Percentiles rank a stretch among this genome's conserved stretches.
Conservation (phyloP, 2,797 vertebrate species). For the Threskiornis aethiopicus region DNA sequence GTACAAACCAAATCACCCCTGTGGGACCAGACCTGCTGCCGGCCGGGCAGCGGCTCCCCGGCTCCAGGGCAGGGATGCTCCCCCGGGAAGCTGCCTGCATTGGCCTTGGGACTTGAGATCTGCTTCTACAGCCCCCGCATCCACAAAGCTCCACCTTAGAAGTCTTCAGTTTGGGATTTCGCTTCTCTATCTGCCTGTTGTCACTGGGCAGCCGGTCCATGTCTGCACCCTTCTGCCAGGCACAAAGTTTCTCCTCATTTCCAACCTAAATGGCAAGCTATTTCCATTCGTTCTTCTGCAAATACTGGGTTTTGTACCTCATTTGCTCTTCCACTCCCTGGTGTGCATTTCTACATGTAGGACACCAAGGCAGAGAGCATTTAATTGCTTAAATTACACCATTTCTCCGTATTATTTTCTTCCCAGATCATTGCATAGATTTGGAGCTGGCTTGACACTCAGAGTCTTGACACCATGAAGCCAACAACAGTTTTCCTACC, state of each 20-base stretch:
- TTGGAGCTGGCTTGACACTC: neutral
- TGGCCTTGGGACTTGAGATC: neutral
- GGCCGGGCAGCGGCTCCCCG: neutral
- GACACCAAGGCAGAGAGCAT: neutral
- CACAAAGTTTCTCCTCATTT: neutral
- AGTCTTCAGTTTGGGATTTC: neutral
- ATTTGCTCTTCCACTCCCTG: neutral
- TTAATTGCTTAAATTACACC: neutral
- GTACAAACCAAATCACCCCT: rapidly evolving
- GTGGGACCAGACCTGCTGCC: neutral
- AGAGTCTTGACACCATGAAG: neutral
- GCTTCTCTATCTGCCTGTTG: neutral
- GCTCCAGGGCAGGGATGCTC: neutral
- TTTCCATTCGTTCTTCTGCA: neutral
- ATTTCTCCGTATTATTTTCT: neutral
- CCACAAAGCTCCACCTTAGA: neutral
- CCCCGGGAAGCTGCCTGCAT: rapidly evolving
- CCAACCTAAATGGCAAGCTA: neutral
- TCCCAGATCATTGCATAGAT: rapidly evolving
- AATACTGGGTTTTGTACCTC: too few species aligned
- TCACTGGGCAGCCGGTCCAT: neutral
- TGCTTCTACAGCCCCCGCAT: neutral
- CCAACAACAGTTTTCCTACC: neutral
- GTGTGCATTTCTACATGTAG: rapidly evolving
- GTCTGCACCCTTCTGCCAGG: neutral